These are phyloP conservation scores for Ceraclea dissimilis DNA, from an alignment of 2,888 invertebrate species.

Conservation along the genomic window DNA sequence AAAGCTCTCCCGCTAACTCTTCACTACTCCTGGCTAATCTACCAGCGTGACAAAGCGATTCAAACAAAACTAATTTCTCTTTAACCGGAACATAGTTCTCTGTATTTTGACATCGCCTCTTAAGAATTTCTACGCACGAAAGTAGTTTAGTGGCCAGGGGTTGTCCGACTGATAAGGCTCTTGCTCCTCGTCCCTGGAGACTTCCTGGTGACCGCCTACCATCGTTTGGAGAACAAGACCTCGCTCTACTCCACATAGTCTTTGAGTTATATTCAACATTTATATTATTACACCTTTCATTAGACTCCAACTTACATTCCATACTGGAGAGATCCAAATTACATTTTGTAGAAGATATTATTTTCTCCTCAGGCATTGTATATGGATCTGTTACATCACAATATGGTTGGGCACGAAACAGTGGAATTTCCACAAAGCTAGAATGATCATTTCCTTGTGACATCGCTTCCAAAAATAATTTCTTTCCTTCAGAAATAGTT, in stretches of 20 bases:
- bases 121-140: slow-evolving; percentile 36
- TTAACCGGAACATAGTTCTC: slow-evolving; percentile 63
- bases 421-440: neutral
- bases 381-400: neutral
- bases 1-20: slow-evolving; percentile 45
- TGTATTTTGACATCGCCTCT: slow-evolving; percentile 47
- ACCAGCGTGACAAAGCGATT: slow-evolving; percentile 57
- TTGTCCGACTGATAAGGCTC: slow-evolving; percentile 22
- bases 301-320: no score
- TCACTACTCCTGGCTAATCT: slow-evolving; percentile 57
- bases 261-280: no score
- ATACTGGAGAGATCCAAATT: no score
- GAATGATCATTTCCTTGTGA: neutral
- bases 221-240: slow-evolving; percentile 40
- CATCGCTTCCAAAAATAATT: neutral
- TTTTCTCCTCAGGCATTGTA: neutral
- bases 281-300: no score
- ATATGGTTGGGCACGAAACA: slow-evolving; percentile 20
- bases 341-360: no score
- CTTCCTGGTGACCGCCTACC: slow-evolving; percentile 1
- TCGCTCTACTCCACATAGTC: slow-evolving; percentile 31
- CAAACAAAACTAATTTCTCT: slow-evolving; percentile 62
- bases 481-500: slow-evolving; percentile 2
- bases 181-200: slow-evolving; percentile 9
- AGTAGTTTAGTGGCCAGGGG: slow-evolving; percentile 27